These are phyloP conservation scores for Picathartes gymnocephalus DNA, from an alignment of 2,113 vertebrate species.

Conservation along the genomic window DNA sequence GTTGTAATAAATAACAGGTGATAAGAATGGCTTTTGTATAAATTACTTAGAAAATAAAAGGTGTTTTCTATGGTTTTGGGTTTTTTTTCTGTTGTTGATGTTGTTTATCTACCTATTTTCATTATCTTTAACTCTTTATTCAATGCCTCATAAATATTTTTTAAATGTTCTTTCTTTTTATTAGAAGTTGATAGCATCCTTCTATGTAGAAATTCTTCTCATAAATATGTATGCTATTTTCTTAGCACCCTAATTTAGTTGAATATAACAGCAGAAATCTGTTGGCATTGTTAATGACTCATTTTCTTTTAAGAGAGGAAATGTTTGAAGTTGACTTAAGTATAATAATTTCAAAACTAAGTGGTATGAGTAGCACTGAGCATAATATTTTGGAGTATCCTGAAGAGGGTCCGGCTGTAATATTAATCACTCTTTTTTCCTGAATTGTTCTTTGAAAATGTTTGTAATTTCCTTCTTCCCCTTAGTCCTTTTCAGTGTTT, in stretches of 20 bases:
- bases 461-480: background rate
- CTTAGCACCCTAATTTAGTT: background rate
- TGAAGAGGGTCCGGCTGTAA: background rate
- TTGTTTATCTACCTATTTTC: background rate
- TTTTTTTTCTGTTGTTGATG: background rate
- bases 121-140: background rate
- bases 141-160: background rate
- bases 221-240: conserved; percentile 33
- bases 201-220: background rate
- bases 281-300: conserved; percentile 16
- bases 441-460: background rate
- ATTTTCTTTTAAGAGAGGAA: conserved; percentile 15
- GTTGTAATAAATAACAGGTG: background rate
- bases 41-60: background rate
- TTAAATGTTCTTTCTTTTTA: background rate
- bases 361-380: background rate
- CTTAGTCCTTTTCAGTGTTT: background rate
- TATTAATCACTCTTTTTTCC: background rate
- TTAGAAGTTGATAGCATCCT: background rate
- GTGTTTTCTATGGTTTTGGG: background rate
- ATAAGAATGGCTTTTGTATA: background rate
- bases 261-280: background rate
- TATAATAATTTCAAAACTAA: conserved; percentile 14
- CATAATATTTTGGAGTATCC: background rate
- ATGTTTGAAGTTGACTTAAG: conserved; percentile 20